Base-by-base conservation (phyloP, 2,888 invertebrate species). In the Sarcophaga subvicina region DNA sequence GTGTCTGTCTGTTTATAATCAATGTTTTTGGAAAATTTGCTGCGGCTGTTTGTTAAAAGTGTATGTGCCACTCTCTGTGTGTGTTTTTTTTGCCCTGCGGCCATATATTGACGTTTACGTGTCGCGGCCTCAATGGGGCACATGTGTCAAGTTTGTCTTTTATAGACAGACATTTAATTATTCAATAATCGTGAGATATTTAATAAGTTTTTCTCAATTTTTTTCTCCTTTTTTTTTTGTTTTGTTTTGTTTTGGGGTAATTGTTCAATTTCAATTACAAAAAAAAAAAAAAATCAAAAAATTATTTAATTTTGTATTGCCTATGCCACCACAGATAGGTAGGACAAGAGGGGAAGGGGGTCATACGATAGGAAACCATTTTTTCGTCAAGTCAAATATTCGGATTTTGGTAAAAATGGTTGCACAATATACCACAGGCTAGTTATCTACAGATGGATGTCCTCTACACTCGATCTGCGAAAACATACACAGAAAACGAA, bases 91-190 rank as follows among this genome's bases (percentile, higher is more conserved):
- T 17, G 64, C 62, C 70, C 82, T 67, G 64, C 69, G 37, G 27
- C 25, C 37, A 59, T 70, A 84, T 75, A 78, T 81, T 82, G 79
- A 87, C 84, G 79, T 84, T 75, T 79, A 87, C 69, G 81, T 87
- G 84, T 84, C 84, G 79, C 79, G 82, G 82, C 84, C 87, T 82
- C 72, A 79, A 82, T 84, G 79, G 79, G 79, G 79, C 75, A 69
- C 75, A 87, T 84, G 79, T 87, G 87, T 84, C 84, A 84, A 85
- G 66, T 80, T 80, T 80, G 75, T 71, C 22, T 80, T 76, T 0
- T 25, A 22, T 17, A 62, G 12, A 64, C 64, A 76, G 78, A 37
- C 17, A 83, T 80, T 83, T 84, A 80, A 84, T 84, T 80, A 80
- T 84, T 84, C 60, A 84, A 84, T 84, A 84, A 76, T 80, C 84